Percentiles rank a stretch among this genome's conserved stretches.
phyloP scores from a whole-genome alignment of 2,113 vertebrate genomes.

The Aegotheles bennettii region DNA sequence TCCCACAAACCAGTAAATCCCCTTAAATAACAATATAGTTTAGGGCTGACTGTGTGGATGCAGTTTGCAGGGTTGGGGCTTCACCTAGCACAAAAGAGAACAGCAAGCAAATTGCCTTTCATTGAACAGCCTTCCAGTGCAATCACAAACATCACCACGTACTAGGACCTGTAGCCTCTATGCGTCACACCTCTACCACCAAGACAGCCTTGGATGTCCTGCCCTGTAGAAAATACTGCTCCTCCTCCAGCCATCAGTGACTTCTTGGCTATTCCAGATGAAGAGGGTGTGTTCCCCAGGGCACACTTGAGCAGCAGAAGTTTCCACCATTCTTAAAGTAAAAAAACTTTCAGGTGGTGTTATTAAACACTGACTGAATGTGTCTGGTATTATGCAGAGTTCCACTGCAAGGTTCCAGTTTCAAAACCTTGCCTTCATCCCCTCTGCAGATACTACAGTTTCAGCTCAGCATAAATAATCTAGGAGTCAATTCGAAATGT shows the following conservation, averaged over 20 bases:
- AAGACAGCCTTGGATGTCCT: not conserved
- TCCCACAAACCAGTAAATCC: not conserved
- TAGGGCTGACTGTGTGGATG: not conserved
- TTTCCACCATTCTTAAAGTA: constrained; percentile 3
- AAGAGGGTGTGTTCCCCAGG: not conserved
- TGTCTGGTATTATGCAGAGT: not conserved
- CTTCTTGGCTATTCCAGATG: not conserved
- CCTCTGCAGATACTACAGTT: not conserved
- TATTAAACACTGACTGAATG: not conserved
- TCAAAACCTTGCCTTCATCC: constrained; percentile 11
- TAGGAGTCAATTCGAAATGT: not conserved
- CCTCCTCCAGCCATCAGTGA: not conserved
- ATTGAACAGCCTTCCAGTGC: not conserved
- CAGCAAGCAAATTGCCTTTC: not conserved
- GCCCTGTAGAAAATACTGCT: not conserved
- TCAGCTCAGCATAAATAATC: not conserved
- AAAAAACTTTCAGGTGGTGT: not conserved
- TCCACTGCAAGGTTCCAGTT: constrained; percentile 3
- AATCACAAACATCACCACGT: not conserved
- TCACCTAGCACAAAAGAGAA: not conserved
- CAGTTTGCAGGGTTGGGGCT: not conserved
- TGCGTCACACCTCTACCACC: not conserved
- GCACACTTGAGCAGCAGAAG: not conserved
- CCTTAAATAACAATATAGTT: not conserved
- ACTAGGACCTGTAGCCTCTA: not conserved